Base-by-base conservation (phyloP, 1,140 invertebrate genomes). In the Kradibia gibbosae region DNA sequence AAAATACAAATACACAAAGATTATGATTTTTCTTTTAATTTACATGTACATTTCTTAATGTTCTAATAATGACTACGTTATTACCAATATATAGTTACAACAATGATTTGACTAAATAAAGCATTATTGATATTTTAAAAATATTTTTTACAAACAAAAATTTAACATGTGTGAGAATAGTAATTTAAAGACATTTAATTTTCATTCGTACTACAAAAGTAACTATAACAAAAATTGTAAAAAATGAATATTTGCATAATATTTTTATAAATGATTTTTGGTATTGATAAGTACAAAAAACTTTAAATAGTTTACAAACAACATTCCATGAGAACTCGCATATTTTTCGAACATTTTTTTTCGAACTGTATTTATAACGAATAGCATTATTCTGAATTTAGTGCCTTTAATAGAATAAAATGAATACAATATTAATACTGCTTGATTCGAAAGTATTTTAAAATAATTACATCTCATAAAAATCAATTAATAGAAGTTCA, bases 321-420 rank as follows among this genome's bases (percentile, higher is more conserved):
- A n/a, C n/a, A n/a, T n/a, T n/a, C n/a, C n/a, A n/a, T n/a, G n/a
- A n/a, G n/a, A n/a, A n/a, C n/a, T n/a, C n/a, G n/a, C n/a, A n/a
- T n/a, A n/a, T n/a, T n/a, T n/a, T n/a, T n/a, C n/a, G n/a, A 8
- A 65, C 7, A 74, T 48, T 34, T 31, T 60, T 31, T 65, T 2
- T 13, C 62, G 22, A 74, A 74, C 74, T 65, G 53, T 78, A 28
- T 45, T 57, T 80, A 74, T 60, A 45, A 78, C 34, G 53, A 42
- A 60, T 77, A 60, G 25, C n/a, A 50, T 48, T 7, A 28, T 67
- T 67, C 20, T 17, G 11, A 67, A 72, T 48, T 48, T 72, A 72
- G 28, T 72, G 10, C 1, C 25, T 28, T 28, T 48, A n/a, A 72
- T 28, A 50, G 11, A 39, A 45, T 71, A 15, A 39, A n/a, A 36